Evolutionary conservation across 1,140 invertebrate genomes (phyloP).

Genomic region (Leguminivora glycinivorella): DNA sequence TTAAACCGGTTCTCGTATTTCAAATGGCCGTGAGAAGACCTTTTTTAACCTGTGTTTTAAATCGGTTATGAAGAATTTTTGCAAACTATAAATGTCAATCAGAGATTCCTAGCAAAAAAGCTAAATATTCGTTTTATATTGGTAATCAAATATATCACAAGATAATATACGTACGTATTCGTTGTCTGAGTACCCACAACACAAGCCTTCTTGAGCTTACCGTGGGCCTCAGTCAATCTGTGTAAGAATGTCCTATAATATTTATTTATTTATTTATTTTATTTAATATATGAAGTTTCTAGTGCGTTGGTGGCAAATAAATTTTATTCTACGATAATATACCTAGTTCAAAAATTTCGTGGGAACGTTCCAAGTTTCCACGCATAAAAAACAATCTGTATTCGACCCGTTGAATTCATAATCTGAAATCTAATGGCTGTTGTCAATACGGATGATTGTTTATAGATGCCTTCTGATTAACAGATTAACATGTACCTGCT

Average conservation of each 20-base stretch:
- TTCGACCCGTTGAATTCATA: slow-evolving; percentile 6
- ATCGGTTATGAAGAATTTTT: neutral
- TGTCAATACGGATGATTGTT: slow-evolving; percentile 26
- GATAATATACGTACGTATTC: too few relatives aligned
- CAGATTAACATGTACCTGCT: slow-evolving; percentile 26
- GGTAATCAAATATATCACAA: too few relatives aligned
- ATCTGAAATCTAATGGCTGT: slow-evolving; percentile 18
- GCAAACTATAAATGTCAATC: too few relatives aligned
- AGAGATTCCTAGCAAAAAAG: too few relatives aligned
- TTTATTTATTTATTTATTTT: too few relatives aligned
- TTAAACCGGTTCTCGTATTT: neutral
- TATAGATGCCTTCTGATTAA: slow-evolving; percentile 18
- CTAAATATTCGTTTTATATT: too few relatives aligned
- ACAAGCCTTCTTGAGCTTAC: too few relatives aligned
- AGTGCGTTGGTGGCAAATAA: neutral
- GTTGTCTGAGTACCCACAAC: too few relatives aligned
- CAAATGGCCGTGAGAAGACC: neutral
- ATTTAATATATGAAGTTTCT: neutral
- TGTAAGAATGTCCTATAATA: too few relatives aligned
- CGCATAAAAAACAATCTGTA: neutral
- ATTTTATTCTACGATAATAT: neutral
- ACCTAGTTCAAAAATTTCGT: neutral
- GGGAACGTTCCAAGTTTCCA: neutral
- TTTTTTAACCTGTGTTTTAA: neutral
- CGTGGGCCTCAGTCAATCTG: too few relatives aligned